Percentiles rank a stretch among this genome's conserved stretches.
These are phyloP conservation scores for Leptothorax acervorum DNA, from an alignment of 2,888 invertebrate species.

Conservation along the genomic window DNA sequence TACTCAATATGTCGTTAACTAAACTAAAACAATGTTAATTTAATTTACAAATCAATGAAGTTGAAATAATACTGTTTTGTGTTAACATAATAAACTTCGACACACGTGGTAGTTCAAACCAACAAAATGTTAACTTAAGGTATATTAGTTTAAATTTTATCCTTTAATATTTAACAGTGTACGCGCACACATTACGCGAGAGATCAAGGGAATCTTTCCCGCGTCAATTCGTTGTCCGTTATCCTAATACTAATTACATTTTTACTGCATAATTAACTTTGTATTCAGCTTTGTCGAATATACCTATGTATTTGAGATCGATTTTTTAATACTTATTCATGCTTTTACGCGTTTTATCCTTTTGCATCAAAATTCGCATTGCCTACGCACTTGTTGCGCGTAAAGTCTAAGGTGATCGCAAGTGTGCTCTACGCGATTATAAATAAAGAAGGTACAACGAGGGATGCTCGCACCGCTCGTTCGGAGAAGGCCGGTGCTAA, in stretches of 20 bases:
- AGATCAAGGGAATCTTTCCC: background rate
- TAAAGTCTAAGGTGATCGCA: background rate
- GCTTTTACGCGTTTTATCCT: background rate
- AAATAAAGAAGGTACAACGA: conserved; percentile 24
- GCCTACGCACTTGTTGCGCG: background rate
- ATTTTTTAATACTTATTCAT: background rate
- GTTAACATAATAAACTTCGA: no score
- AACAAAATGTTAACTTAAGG: no score
- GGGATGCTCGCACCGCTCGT: conserved; percentile 10
- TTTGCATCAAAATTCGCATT: background rate
- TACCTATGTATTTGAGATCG: background rate
- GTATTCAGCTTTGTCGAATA: background rate
- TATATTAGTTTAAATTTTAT: no score
- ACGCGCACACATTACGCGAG: background rate
- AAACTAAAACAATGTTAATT: no score
- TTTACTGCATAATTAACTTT: background rate
- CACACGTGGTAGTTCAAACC: no score
- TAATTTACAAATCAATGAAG: no score
- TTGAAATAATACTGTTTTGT: no score
- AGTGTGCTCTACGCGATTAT: background rate
- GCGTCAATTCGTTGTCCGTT: background rate
- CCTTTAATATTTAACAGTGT: no score
- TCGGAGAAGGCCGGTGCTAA: conserved; percentile 67
- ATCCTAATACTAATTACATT: background rate
- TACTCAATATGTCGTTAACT: no score